These are phyloP conservation scores for Metellina segmentata DNA, from an alignment of 2,888 invertebrate genomes.

Conservation along the genomic window DNA sequence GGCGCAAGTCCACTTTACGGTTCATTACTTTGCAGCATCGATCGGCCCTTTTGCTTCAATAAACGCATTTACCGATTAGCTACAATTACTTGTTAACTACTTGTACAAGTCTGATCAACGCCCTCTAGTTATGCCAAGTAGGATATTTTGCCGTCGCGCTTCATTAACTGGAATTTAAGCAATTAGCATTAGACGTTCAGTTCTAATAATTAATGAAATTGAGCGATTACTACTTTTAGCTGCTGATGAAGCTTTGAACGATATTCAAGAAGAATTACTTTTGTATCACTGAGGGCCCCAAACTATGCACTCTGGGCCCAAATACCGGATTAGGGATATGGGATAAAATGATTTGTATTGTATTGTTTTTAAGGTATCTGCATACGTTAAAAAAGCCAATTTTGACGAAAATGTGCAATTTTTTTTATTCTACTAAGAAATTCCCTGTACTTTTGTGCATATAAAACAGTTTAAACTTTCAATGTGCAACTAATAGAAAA, in stretches of 20 bases:
- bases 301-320: too few species aligned
- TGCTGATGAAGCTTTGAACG: background rate
- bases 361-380: too few species aligned
- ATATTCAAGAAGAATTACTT: too few species aligned
- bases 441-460: too few species aligned
- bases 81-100: constrained; percentile 61
- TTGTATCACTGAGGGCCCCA: too few species aligned
- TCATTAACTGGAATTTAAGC: background rate
- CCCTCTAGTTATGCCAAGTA: background rate
- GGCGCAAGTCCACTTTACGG: constrained; percentile 47
- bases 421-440: too few species aligned
- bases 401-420: too few species aligned
- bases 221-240: background rate
- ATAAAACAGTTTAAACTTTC: too few species aligned
- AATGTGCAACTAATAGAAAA: too few species aligned
- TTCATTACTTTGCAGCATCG: constrained; percentile 54
- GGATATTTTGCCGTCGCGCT: background rate
- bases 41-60: constrained; percentile 49
- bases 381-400: too few species aligned
- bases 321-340: too few species aligned
- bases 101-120: constrained; percentile 46
- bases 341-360: too few species aligned
- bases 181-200: background rate
- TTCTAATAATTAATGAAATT: background rate
- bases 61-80: constrained; percentile 63